Evolutionary conservation across 2,113 vertebrate genomes (phyloP), one percentile per base, ranked within the genome.

Genomic region (Tautogolabrus adspersus): DNA sequence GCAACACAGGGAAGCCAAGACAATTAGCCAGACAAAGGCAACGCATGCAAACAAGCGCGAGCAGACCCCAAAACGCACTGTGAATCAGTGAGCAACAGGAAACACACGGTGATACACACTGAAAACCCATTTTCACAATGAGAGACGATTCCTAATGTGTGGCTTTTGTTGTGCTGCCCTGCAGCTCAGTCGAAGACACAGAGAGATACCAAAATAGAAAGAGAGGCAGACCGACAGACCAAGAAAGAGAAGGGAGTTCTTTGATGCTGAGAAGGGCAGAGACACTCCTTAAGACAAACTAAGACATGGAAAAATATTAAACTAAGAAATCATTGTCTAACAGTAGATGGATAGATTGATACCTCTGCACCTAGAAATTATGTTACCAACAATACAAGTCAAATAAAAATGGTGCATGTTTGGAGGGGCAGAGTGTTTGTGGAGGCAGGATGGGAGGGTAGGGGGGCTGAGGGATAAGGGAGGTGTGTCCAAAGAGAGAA

Each of bases 1-100:
- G 37, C 2, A 8, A 44, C 5, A 13, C 11, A 1, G 66, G 0
- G 1, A 46, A 60, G 71, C 80, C 66, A 57, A 77, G 72, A 73
- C 66, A 82, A 84, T 87, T 79, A 82, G 54, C 46, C 62, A 72
- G 22, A 66, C 55, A 10, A 15, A 18, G 42, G 26, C 60, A 12
- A 54, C 37, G 6, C 58, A n/a, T 19, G 15, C 22, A 22, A 8
- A 47, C 9, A 5, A 60, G 23, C 38, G 19, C 52, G 38, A 40
- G 38, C 61, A 71, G 21, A 65, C 54, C 6, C 18, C 38, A 46
- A 9, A 72, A 73, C 26, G 49, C 64, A 30, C 1, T 2, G 19
- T 55, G 21, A 21, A 1, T 64, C 64, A 21, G 26, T 21, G 30
- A 51, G 19, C 59, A 66, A 76, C 54, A 64, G 40, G 12, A 71